Evolutionary conservation across 2,113 vertebrate species (phyloP), one percentile per base, ranked within the genome.

Genomic region (Scomber japonicus): DNA sequence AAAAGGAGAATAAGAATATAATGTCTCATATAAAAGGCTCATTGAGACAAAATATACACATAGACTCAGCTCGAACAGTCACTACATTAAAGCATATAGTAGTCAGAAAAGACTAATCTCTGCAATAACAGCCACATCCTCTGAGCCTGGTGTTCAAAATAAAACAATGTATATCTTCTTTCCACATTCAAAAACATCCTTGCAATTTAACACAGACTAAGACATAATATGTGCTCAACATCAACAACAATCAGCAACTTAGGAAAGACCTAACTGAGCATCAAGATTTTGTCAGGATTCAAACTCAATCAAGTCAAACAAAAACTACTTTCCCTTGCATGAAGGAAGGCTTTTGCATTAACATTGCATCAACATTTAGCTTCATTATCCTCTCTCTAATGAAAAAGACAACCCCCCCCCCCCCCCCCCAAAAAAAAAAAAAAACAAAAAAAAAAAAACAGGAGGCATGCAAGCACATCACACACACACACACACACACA

Each of bases 321-420:
- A 70, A 78, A 83, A 59, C 12, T 3, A 57, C 68, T 60, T 80
- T 64, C 63, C 59, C 11, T 16, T 46, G 24, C 1, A 5, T 15
- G 17, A 65, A 49, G 24, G 11, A 67, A 62, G 55, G 54, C 80
- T 69, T 78, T 75, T 24, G 44, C 21, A 21, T 21, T 1, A 21
- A 83, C 78, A 71, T 31, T 49, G 11, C 59, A 85, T 73, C 66
- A 51, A 46, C 66, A 85, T 80, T 78, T 49, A 49, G 71, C 24
- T 75, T 88, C 69, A 80, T 89, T 74, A 80, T 48, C 27, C 21
- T 63, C 21, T 15, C 5, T 15, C n/a, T 82, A 85, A 87, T 84
- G 60, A 80, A 82, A 62, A 60, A 35, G 11, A 50, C 15, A 12
- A 45, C 24, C 24, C 24, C 24, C 24, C 24, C 24, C 24, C 24